These are phyloP conservation scores for Enteromius mattozi DNA, from an alignment of 2,797 vertebrate species.

Conservation along the genomic window DNA sequence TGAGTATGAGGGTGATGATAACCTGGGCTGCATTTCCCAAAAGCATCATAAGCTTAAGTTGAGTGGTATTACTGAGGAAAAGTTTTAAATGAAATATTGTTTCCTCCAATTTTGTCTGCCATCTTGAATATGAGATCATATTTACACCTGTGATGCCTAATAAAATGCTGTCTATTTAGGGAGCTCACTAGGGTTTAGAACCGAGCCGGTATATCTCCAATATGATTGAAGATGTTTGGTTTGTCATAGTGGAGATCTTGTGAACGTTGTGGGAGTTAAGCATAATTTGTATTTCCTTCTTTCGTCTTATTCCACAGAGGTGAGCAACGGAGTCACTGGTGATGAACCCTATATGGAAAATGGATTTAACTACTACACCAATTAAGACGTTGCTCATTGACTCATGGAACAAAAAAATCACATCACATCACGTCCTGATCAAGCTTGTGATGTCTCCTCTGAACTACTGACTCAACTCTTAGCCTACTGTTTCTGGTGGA, in stretches of 20 bases:
- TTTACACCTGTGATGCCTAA: not conserved
- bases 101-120: not conserved
- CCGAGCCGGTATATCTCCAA: not conserved
- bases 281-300: constrained; percentile 1
- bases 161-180: not conserved
- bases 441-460: constrained; percentile 40
- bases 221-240: not conserved
- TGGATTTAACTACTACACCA: constrained; percentile 83
- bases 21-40: not conserved
- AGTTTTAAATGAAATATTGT: not conserved
- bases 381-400: constrained; percentile 74
- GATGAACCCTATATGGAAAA: constrained; percentile 88
- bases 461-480: constrained; percentile 49
- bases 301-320: constrained; percentile 80
- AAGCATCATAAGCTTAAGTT: too few relatives aligned
- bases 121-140: not conserved
- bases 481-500: constrained; percentile 48
- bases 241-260: not conserved
- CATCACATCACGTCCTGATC: not conserved
- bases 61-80: not conserved
- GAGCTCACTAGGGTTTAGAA: not conserved
- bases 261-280: not conserved
- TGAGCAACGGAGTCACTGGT: constrained; percentile 84
- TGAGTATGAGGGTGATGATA: constrained; percentile 32
- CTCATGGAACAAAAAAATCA: not conserved